These are phyloP conservation scores for Elysia chlorotica DNA, from an alignment of 1,140 invertebrate genomes.

Conservation along the genomic window DNA sequence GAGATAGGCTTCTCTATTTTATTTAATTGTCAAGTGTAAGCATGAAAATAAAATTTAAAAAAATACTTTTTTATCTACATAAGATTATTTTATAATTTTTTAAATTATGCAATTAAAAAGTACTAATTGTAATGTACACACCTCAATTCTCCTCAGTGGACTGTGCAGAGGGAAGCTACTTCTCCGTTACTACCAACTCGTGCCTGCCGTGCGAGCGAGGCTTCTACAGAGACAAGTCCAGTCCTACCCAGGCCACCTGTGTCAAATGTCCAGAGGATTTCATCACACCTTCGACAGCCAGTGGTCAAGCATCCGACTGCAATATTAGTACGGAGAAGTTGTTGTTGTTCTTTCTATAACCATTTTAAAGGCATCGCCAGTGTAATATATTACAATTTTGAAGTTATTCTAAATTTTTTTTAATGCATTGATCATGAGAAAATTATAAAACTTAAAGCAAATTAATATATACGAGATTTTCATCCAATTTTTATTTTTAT, in stretches of 20 bases:
- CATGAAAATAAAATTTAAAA: neutral
- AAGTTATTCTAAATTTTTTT: too few species aligned
- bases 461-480: too few species aligned
- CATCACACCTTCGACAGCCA: constrained; percentile 19
- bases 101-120: neutral
- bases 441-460: too few species aligned
- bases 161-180: constrained; percentile 19
- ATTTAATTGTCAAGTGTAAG: neutral
- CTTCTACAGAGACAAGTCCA: constrained; percentile 28
- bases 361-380: too few species aligned
- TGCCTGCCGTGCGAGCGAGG: constrained; percentile 26
- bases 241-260: constrained; percentile 15
- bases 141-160: constrained; percentile 13
- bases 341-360: too few species aligned
- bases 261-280: constrained; percentile 13
- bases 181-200: neutral
- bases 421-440: too few species aligned
- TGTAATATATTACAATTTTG: too few species aligned
- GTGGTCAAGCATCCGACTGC: constrained; percentile 5
- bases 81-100: neutral
- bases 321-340: constrained; percentile 27
- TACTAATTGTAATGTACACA: neutral
- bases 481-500: too few species aligned
- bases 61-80: neutral
- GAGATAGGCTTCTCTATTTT: too few species aligned